phyloP scores from a whole-genome alignment of 2,113 vertebrate species.

The Trochalopteron elliotii region DNA sequence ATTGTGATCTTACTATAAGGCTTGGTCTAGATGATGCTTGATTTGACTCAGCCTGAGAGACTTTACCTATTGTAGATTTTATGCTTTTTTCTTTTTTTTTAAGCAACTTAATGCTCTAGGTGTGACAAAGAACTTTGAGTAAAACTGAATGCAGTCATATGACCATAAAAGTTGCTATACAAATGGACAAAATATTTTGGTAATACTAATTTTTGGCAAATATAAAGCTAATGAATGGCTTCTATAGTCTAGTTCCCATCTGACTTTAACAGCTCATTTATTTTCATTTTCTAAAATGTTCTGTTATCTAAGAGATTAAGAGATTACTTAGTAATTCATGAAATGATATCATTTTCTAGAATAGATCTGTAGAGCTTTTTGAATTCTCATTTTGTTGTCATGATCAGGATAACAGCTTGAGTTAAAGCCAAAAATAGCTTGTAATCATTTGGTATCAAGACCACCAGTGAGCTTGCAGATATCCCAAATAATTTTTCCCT shows the following conservation, averaged over 20 bases:
- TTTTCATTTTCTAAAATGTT: conserved; percentile 3
- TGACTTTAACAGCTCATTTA: conserved; percentile 9
- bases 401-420: conserved; percentile 63
- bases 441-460: conserved; percentile 66
- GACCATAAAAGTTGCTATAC: background rate
- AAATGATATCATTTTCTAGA: conserved; percentile 14
- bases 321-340: conserved; percentile 49
- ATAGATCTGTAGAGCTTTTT: conserved; percentile 38
- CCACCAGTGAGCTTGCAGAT: conserved; percentile 66
- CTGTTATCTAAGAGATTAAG: background rate
- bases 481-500: conserved; percentile 44
- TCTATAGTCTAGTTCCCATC: background rate
- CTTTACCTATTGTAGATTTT: background rate
- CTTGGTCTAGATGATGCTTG: background rate
- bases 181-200: background rate
- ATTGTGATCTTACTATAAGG: background rate
- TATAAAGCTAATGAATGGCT: background rate
- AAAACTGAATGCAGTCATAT: background rate
- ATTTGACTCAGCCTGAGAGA: background rate
- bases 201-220: background rate
- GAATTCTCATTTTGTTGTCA: conserved; percentile 39
- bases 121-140: background rate
- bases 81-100: background rate
- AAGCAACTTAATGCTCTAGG: background rate
- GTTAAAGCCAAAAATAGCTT: conserved; percentile 58